A percentile compares a stretch with the other conserved stretches of the same genome.
Evolutionary conservation across 2,888 invertebrate species (phyloP).

Genomic region (Melanophora roralis): DNA sequence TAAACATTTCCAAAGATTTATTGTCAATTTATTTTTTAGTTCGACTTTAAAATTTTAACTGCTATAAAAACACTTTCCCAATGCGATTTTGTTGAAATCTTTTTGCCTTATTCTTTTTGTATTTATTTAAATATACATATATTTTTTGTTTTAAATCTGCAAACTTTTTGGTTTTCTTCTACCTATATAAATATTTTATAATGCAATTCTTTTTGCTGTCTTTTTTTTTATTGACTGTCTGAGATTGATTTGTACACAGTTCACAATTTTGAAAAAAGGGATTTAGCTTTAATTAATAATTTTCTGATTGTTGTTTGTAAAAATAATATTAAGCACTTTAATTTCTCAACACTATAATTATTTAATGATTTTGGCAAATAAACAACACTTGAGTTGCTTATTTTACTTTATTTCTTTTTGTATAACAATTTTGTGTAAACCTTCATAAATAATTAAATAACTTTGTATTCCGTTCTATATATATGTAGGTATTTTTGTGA

Average conservation of each 20-base stretch:
- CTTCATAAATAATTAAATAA: slow-evolving; percentile 59
- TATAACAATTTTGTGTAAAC: slow-evolving; percentile 54
- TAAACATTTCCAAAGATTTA: neutral
- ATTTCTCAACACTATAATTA: slow-evolving; percentile 22
- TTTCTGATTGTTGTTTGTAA: too few relatives aligned
- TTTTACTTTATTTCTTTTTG: slow-evolving; percentile 3
- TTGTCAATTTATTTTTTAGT: neutral
- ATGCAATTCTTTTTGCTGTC: neutral
- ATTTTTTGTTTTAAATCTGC: slow-evolving; percentile 14
- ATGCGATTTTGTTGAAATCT: slow-evolving; percentile 1
- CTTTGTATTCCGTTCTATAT: slow-evolving; percentile 61
- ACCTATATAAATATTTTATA: slow-evolving; percentile 15
- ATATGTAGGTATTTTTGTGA: slow-evolving; percentile 50
- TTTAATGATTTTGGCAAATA: slow-evolving; percentile 54
- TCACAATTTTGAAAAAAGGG: slow-evolving; percentile 11
- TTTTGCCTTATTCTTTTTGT: neutral
- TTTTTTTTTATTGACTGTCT: slow-evolving; percentile 35
- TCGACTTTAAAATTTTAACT: slow-evolving; percentile 20
- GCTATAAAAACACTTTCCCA: slow-evolving; percentile 47
- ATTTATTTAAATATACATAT: too few relatives aligned
- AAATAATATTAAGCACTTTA: too few relatives aligned
- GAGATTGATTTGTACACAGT: slow-evolving; percentile 21
- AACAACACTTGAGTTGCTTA: slow-evolving; percentile 37
- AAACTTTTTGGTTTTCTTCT: neutral
- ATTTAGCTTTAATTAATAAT: too few relatives aligned